Conservation (phyloP, 1,140 invertebrate species). For the Drosophila santomea region DNA sequence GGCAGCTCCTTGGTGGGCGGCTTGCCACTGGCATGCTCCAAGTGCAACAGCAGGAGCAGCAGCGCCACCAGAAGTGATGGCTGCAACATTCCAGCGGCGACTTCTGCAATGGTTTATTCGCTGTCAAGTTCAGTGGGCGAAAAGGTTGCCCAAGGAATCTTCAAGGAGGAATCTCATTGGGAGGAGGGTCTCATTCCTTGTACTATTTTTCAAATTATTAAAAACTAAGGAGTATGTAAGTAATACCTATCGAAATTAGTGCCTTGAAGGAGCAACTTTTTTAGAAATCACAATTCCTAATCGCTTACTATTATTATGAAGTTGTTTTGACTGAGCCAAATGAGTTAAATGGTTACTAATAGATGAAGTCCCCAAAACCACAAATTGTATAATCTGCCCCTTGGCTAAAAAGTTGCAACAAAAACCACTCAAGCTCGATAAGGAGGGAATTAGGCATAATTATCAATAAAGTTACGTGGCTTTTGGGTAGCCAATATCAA, state of each 20-base stretch:
- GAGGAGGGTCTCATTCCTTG: not conserved
- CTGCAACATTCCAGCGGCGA: constrained; percentile 53
- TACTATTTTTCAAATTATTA: too few species aligned
- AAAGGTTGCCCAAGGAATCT: constrained; percentile 1
- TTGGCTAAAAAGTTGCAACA: constrained; percentile 7
- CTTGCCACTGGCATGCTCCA: constrained; percentile 38
- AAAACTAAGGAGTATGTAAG: too few species aligned
- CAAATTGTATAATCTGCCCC: constrained; percentile 20
- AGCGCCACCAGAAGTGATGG: constrained; percentile 26
- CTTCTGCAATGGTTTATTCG: constrained; percentile 41
- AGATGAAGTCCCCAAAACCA: constrained; percentile 5
- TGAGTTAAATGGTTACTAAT: too few species aligned
- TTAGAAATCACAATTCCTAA: too few species aligned
- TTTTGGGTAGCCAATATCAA: constrained; percentile 1
- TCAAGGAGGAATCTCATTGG: too few species aligned
- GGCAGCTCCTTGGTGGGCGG: constrained; percentile 63
- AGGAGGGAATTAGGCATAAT: constrained; percentile 59
- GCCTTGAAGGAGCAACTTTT: too few species aligned
- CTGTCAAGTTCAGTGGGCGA: constrained; percentile 19
- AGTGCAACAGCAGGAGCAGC: constrained; percentile 6
- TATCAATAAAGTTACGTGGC: constrained; percentile 52
- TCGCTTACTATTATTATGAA: too few species aligned
- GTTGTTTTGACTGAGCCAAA: too few species aligned
- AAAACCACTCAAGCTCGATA: constrained; percentile 42
- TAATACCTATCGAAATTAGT: too few species aligned